phyloP scores from a whole-genome alignment of 2,113 vertebrate species.

The Gymnocephalus cernua region DNA sequence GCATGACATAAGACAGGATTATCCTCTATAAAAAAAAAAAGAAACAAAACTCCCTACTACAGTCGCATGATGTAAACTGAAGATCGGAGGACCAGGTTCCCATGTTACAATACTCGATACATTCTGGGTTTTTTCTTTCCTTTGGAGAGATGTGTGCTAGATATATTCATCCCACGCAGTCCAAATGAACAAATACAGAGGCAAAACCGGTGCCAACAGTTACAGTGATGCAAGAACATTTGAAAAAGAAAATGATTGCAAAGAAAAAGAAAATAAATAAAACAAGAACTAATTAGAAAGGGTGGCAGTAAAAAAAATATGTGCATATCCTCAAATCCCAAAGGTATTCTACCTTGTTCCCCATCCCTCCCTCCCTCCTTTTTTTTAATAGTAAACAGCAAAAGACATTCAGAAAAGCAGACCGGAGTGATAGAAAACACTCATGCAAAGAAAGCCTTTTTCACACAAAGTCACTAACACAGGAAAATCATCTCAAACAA shows the following conservation, averaged over 20 bases:
- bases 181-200: slow-evolving; percentile 87
- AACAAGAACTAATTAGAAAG: slow-evolving; percentile 44
- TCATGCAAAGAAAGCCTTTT: slow-evolving; percentile 89
- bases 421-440: slow-evolving; percentile 80
- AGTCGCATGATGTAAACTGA: slow-evolving; percentile 47
- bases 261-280: slow-evolving; percentile 59
- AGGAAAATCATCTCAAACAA: slow-evolving; percentile 69
- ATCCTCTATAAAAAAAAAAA: slow-evolving; percentile 46
- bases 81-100: slow-evolving; percentile 47
- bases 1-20: slow-evolving; percentile 60
- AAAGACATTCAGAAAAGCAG: slow-evolving; percentile 84
- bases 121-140: slow-evolving; percentile 66
- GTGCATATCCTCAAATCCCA: slow-evolving; percentile 61
- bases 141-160: slow-evolving; percentile 78
- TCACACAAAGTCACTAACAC: slow-evolving; percentile 81
- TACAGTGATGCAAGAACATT: slow-evolving; percentile 78
- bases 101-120: slow-evolving; percentile 68
- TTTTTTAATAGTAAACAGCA: slow-evolving; percentile 65
- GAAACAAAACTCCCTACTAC: slow-evolving; percentile 37
- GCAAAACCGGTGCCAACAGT: slow-evolving; percentile 81
- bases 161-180: slow-evolving; percentile 80
- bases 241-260: slow-evolving; percentile 56
- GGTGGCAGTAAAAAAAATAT: slow-evolving; percentile 59
- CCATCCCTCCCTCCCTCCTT: neutral
- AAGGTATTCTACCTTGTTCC: slow-evolving; percentile 59